Base-by-base conservation (phyloP, 2,113 vertebrate species). In the Leucopternis melanops region DNA sequence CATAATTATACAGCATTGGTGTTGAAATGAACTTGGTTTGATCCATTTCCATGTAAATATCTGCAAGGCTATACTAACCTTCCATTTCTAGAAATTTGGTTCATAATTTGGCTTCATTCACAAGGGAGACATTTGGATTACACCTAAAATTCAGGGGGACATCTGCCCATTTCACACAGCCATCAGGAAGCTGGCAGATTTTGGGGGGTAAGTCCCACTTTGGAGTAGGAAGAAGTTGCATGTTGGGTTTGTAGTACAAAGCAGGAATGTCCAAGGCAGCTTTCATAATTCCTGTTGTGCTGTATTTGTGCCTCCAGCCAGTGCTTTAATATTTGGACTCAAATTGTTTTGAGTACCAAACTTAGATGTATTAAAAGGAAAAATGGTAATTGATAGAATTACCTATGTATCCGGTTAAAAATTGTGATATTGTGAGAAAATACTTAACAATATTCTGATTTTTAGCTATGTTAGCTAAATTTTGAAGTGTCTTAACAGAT, bases 281-380 rank as follows among this genome's bases (percentile, higher is more conserved):
- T 95, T 82, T 96, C 81, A 29, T 86, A 55, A 91, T 95, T 96
- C 96, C 94, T 91, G 45, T 88, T 90, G 81, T 86, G 78, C 96
- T 95, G 55, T 92, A 93, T 96, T 90, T 96, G 96, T 97, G 97
- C 96, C 97, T 97, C 92, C 92, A 95, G 94, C 81, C 92, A 96
- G 96, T 95, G 95, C 96, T 97, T 97, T 97, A 97, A 95, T 49
- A 50, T 69, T 82, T 81, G 95, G 94, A 80, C 93, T 97, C 89
- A 88, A 93, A 86, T 90, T 96, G 89, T 95, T 97, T 90, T 96
- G 96, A 95, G 95, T 95, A 67, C 92, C 67, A 74, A 92, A 92
- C 69, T 65, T 95, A 86, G 90, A 91, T 84, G 16, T 91, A 92
- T 93, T 97, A 88, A 81, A 92, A 95, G 29, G 32, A 91, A 90